Percentiles rank a stretch among this genome's conserved stretches.
phyloP scores from a whole-genome alignment of 2,797 vertebrate genomes.

The Monodelphis domestica region DNA sequence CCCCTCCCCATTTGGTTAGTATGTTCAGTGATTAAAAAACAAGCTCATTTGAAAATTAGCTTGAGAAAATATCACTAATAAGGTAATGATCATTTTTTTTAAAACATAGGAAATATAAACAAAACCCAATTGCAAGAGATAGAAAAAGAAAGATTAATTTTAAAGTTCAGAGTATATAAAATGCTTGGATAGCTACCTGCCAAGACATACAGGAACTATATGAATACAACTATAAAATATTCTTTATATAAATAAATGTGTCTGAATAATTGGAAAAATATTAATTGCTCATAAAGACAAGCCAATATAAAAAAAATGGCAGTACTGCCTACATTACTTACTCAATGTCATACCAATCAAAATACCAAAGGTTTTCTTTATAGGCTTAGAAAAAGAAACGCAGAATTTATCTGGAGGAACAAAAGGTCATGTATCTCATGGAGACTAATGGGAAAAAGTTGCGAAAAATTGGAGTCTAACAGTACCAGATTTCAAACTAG shows the following conservation, averaged over 20 bases:
- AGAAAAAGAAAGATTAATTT: neutral
- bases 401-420: neutral
- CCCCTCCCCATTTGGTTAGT: neutral
- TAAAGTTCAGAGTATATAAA: constrained; percentile 8
- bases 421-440: neutral
- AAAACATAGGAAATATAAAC: neutral
- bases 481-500: neutral
- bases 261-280: neutral
- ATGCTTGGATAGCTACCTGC: neutral
- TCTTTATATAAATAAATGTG: neutral
- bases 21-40: neutral
- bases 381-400: neutral
- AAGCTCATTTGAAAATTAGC: constrained; percentile 2
- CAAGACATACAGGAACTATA: neutral
- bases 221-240: neutral
- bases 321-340: neutral
- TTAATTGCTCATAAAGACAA: neutral
- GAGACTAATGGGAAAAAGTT: neutral
- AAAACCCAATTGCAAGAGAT: neutral
- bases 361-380: neutral
- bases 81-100: neutral
- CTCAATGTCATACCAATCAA: neutral
- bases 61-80: neutral
- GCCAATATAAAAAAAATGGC: neutral
- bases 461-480: neutral